A percentile compares a stretch with the other conserved stretches of the same genome.
Evolutionary conservation across 23 tunicate species (phyloP).

Genomic region (Halocynthia roretzi): DNA sequence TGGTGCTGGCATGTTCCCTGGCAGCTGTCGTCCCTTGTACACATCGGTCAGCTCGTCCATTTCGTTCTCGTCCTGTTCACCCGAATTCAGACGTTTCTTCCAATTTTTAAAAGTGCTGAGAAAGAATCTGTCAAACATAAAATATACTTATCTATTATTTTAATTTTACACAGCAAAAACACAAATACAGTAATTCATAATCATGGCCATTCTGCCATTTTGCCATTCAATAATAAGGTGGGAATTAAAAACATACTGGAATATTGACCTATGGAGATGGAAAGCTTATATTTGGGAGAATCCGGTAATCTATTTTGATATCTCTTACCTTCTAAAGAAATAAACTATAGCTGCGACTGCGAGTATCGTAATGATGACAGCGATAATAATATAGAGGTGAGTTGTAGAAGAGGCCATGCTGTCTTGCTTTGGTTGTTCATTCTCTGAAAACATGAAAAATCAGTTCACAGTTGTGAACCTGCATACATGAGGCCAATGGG

Average conservation of each 20-base stretch:
- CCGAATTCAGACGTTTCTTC: conserved; percentile 2
- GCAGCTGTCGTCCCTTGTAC: conserved; percentile 8
- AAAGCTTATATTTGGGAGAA: too few relatives aligned
- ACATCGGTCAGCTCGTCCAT: neutral
- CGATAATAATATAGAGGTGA: conserved; percentile 23
- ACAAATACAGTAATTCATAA: too few relatives aligned
- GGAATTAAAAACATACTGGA: too few relatives aligned
- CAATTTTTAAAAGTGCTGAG: neutral
- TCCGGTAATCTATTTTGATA: neutral
- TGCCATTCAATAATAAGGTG: too few relatives aligned
- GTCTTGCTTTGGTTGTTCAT: conserved; percentile 4
- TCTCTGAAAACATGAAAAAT: neutral
- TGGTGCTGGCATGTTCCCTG: conserved; percentile 13
- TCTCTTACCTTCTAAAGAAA: conserved; percentile 14
- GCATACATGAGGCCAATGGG: too few relatives aligned
- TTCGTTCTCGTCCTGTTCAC: neutral
- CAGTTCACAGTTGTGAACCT: too few relatives aligned
- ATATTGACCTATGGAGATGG: too few relatives aligned
- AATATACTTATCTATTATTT: too few relatives aligned
- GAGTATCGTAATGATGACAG: conserved; percentile 10
- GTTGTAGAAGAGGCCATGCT: conserved; percentile 9
- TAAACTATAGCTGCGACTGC: conserved; percentile 9
- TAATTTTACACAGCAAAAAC: too few relatives aligned
- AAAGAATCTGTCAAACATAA: conserved; percentile 1
- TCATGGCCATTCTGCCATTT: too few relatives aligned